Conservation (phyloP, 1,140 invertebrate species). For the Zaprionus kolodkinae region DNA sequence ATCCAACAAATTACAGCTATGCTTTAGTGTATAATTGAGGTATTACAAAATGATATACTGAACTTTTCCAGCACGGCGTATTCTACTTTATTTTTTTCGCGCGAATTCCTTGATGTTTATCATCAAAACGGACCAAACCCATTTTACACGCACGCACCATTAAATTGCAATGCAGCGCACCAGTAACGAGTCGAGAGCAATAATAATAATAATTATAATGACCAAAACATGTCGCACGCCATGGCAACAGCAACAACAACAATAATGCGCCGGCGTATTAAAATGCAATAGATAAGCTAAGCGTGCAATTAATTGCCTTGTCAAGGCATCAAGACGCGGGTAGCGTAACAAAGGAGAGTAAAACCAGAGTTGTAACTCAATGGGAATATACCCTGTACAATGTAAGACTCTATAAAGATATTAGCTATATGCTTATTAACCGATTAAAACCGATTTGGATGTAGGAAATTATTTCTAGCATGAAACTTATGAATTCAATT, state of each 20-base stretch:
- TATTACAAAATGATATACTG: slow-evolving; percentile 2
- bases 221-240: slow-evolving; percentile 73
- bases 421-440: too few relatives aligned
- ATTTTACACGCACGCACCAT: slow-evolving; percentile 7
- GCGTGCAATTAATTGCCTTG: slow-evolving; percentile 67
- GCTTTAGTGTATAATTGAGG: neutral
- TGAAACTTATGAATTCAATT: too few relatives aligned
- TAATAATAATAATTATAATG: slow-evolving; percentile 64
- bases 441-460: too few relatives aligned
- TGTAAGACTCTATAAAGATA: neutral
- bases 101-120: slow-evolving; percentile 3
- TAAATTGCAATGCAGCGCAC: slow-evolving; percentile 64
- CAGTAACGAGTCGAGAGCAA: slow-evolving; percentile 8
- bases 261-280: slow-evolving; percentile 58
- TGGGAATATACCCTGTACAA: neutral
- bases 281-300: slow-evolving; percentile 75
- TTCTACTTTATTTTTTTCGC: neutral
- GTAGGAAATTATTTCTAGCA: too few relatives aligned
- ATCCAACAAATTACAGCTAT: neutral
- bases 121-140: slow-evolving; percentile 12
- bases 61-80: neutral
- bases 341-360: neutral
- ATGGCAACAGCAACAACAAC: slow-evolving; percentile 53
- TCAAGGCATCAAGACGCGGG: slow-evolving; percentile 10
- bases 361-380: neutral